Percentiles rank a stretch among this genome's conserved stretches.
phyloP scores from a whole-genome alignment of 2,113 vertebrate species.

The Callorhinus ursinus region DNA sequence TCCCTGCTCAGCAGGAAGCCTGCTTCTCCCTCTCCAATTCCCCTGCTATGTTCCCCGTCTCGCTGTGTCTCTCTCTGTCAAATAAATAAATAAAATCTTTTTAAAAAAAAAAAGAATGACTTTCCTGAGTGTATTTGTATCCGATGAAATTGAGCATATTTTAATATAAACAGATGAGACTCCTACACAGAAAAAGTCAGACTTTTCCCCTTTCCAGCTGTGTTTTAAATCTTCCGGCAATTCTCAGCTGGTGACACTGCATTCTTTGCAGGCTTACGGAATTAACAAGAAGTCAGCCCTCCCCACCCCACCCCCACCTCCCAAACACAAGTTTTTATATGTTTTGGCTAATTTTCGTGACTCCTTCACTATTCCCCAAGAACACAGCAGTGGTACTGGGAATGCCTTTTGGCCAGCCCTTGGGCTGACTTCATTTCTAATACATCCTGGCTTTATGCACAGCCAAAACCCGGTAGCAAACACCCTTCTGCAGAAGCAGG shows the following conservation, averaged over 20 bases:
- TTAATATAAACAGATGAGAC: background rate
- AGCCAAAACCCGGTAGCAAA: background rate
- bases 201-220: background rate
- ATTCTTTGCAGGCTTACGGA: background rate
- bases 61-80: too few species aligned
- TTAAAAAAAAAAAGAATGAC: background rate
- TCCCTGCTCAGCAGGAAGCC: too few species aligned
- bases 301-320: fast-evolving
- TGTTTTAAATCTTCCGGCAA: background rate
- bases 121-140: background rate
- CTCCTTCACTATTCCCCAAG: background rate
- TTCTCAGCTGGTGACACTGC: background rate
- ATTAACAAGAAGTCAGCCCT: background rate
- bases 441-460: background rate
- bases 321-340: background rate
- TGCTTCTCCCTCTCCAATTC: too few species aligned
- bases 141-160: background rate
- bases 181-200: background rate
- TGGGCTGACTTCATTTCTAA: background rate
- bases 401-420: background rate
- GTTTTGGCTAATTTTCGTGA: background rate
- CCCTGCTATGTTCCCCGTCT: too few species aligned
- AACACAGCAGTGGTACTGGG: background rate
- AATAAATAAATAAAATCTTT: too few species aligned
- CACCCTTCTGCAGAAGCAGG: background rate